Evolutionary conservation across 2,888 invertebrate species (phyloP).

Genomic region (Perizoma affinitatum): DNA sequence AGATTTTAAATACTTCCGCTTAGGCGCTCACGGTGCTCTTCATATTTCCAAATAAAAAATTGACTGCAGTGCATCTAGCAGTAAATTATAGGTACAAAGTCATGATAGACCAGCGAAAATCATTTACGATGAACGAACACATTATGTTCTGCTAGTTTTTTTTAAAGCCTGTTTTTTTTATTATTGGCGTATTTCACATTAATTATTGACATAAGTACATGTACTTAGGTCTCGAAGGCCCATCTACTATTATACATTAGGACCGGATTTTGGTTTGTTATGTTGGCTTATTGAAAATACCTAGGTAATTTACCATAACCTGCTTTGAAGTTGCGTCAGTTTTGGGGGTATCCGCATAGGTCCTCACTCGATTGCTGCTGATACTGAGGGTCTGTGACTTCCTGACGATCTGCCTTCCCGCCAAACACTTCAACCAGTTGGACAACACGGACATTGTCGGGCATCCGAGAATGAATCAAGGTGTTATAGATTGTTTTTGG

Average conservation of each 20-base stretch:
- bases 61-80: too few relatives aligned
- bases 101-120: too few relatives aligned
- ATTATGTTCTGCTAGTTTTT: too few relatives aligned
- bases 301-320: constrained; percentile 46
- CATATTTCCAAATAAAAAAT: too few relatives aligned
- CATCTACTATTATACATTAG: not conserved
- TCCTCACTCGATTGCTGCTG: constrained; percentile 40
- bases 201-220: too few relatives aligned
- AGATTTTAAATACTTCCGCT: too few relatives aligned
- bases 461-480: constrained; percentile 45
- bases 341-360: constrained; percentile 57
- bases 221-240: too few relatives aligned
- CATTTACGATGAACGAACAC: too few relatives aligned
- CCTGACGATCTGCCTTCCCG: constrained; percentile 42
- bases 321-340: constrained; percentile 55
- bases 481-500: constrained; percentile 11
- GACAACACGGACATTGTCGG: constrained; percentile 59
- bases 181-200: too few relatives aligned
- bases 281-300: not conserved
- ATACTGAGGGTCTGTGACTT: constrained; percentile 39
- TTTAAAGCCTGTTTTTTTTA: too few relatives aligned
- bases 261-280: not conserved
- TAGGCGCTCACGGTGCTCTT: too few relatives aligned
- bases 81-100: too few relatives aligned
- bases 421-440: constrained; percentile 49